Evolutionary conservation across 2,113 vertebrate genomes (phyloP), one percentile per base, ranked within the genome.

Genomic region (Cisticola juncidis): DNA sequence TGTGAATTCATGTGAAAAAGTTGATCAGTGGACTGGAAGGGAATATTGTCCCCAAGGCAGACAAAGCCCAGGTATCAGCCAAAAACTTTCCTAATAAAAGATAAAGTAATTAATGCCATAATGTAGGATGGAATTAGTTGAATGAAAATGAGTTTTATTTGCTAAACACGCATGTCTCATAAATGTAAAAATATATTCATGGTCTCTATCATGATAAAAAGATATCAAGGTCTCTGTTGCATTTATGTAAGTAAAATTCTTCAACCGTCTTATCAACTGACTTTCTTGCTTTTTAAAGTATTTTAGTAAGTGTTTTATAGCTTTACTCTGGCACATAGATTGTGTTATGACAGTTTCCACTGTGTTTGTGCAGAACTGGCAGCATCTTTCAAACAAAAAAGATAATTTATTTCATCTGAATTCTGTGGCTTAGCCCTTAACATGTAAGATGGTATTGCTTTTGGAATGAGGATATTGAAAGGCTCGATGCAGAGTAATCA

Each of bases 341-440:
- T 92, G 66, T 94, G 84, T 95, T 96, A 94, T 90, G 93, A 94
- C 87, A 91, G 81, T 86, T 95, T 77, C 38, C 26, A 65, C 84
- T 79, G 48, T 82, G 51, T 93, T 94, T 85, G 42, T 73, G 84
- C 74, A 88, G 85, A 96, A 36, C 66, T 90, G 71, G 71, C 80
- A 88, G 42, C 42, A 54, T 90, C 62, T 70, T 94, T 91, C 90
- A 92, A 73, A 70, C 33, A 79, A 54, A 53, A 58, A 79, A 92
- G 66, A n/a, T 86, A 40, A 17, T 77, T 66, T 57, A 48, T 89
- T 86, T 87, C 62, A 13, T 83, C 42, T 82, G 62, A 90, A 69
- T 64, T 4, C 51, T 68, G 48, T 69, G 11, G 11, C 14, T 88
- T 85, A 77, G 76, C 82, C 68, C 60, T 80, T 66, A 71, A 21